Evolutionary conservation across 2,113 vertebrate species (phyloP).

Genomic region (Sinocyclocheilus anshuiensis): DNA sequence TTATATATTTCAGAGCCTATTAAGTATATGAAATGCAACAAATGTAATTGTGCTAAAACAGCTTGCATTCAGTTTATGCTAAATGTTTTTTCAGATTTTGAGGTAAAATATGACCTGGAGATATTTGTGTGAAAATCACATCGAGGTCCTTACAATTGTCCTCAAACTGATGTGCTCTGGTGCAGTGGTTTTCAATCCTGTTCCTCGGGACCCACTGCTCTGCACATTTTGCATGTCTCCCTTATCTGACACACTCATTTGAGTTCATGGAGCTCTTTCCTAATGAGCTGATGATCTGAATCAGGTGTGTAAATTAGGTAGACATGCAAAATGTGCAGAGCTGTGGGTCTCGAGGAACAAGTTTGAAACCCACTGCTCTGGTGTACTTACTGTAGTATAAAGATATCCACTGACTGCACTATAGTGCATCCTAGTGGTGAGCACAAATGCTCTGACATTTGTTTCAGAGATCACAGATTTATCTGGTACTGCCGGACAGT

Average conservation of each 20-base stretch:
- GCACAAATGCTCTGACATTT: neutral
- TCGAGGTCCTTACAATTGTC: neutral
- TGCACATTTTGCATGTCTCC: too few relatives aligned
- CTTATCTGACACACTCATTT: too few relatives aligned
- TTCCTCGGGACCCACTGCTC: too few relatives aligned
- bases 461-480: neutral
- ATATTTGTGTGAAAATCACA: neutral
- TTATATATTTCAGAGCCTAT: too few relatives aligned
- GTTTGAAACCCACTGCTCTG: neutral
- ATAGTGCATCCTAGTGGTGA: conserved; percentile 31
- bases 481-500: neutral
- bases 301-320: too few relatives aligned
- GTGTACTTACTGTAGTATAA: neutral
- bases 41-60: neutral
- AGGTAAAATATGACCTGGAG: neutral
- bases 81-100: neutral
- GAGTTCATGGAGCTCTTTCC: too few relatives aligned
- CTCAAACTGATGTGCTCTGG: neutral
- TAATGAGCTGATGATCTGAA: too few relatives aligned
- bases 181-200: too few relatives aligned
- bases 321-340: too few relatives aligned
- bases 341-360: too few relatives aligned
- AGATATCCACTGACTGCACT: neutral
- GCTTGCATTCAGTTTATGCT: neutral
- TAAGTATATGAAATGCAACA: neutral